Conservation (phyloP, 2,888 invertebrate genomes). For the Erpobdella octoculata region DNA sequence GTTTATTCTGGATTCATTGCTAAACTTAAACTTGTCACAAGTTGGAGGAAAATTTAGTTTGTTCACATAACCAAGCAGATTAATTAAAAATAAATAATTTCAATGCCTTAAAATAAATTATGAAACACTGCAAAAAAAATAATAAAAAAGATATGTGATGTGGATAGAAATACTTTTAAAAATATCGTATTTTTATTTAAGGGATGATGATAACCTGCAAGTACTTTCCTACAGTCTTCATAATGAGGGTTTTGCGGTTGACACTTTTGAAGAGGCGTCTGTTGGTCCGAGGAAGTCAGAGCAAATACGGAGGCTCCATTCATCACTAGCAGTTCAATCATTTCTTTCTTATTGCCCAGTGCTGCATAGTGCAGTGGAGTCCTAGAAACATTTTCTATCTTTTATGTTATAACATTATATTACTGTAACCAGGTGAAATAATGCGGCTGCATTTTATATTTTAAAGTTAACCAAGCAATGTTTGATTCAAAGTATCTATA, state of each 20-base stretch:
- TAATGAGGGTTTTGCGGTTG: constrained; percentile 14
- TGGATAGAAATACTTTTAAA: too few relatives aligned
- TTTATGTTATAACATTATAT: neutral
- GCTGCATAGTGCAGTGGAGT: constrained; percentile 30
- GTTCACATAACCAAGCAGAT: too few relatives aligned
- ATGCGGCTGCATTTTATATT: neutral
- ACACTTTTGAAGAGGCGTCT: constrained; percentile 30
- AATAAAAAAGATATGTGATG: too few relatives aligned
- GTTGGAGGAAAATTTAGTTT: too few relatives aligned
- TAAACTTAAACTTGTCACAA: too few relatives aligned
- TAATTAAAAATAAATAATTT: too few relatives aligned
- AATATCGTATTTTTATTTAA: neutral
- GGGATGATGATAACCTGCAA: constrained; percentile 17
- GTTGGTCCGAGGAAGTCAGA: constrained; percentile 13
- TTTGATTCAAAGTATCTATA: neutral
- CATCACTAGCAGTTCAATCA: constrained; percentile 18
- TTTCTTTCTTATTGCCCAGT: constrained; percentile 8
- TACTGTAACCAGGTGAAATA: neutral
- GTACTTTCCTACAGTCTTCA: constrained; percentile 21
- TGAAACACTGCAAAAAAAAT: too few relatives aligned
- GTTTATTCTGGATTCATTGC: too few relatives aligned
- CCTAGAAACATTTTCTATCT: neutral
- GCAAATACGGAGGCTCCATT: constrained; percentile 28
- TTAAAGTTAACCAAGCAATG: neutral
- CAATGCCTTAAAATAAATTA: too few relatives aligned